Percentiles rank a stretch among this genome's conserved stretches.
Conservation (phyloP, 2,113 vertebrate species). For the Oxyruncus cristatus region DNA sequence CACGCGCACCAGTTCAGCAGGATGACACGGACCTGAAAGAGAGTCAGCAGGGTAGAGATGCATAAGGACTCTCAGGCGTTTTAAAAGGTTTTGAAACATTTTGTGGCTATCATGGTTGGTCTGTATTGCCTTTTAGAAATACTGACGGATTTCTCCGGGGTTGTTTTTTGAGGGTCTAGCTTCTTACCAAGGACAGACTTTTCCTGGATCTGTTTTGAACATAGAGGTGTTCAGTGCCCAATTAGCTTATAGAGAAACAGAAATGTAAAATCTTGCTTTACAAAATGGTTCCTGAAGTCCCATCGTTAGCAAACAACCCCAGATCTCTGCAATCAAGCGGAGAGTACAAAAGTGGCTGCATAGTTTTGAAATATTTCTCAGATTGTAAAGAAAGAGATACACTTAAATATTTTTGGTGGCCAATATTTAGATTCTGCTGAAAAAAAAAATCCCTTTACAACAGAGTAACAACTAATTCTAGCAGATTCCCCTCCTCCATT, state of each 20-base stretch:
- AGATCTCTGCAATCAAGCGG: background rate
- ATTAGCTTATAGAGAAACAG: background rate
- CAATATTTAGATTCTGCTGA: background rate
- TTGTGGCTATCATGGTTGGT: background rate
- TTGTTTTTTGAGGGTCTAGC: background rate
- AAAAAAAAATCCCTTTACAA: background rate
- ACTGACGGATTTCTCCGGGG: background rate
- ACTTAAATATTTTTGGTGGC: background rate
- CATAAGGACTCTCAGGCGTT: background rate
- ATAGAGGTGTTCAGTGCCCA: fast-evolving
- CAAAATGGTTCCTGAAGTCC: background rate
- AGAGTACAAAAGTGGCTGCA: background rate
- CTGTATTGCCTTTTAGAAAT: background rate
- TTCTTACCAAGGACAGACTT: background rate
- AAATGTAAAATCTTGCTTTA: background rate
- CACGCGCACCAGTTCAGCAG: slow-evolving; percentile 90
- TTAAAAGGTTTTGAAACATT: background rate
- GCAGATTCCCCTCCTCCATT: background rate
- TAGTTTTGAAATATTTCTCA: background rate
- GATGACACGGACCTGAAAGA: slow-evolving; percentile 71
- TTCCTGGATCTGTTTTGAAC: background rate
- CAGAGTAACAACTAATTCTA: background rate
- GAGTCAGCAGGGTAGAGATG: background rate
- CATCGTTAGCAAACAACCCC: background rate
- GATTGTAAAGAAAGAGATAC: background rate